phyloP scores from a whole-genome alignment of 1,140 invertebrate species.

The Ceratosolen solmsi region DNA sequence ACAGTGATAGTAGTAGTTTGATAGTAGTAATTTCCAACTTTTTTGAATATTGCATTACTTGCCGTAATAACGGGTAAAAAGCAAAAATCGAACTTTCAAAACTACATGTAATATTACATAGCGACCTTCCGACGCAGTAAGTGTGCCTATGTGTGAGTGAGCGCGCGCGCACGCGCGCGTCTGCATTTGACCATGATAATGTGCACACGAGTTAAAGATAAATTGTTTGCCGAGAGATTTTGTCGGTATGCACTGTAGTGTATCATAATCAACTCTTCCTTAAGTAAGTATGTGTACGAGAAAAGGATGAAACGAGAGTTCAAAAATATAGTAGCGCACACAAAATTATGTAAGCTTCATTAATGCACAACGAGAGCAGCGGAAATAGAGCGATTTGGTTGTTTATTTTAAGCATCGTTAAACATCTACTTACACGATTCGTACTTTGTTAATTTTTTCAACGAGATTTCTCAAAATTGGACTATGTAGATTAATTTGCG shows the following conservation, averaged over 20 bases:
- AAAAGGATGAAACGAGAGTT: neutral
- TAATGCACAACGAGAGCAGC: neutral
- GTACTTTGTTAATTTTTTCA: neutral
- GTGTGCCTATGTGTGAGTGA: too few species aligned
- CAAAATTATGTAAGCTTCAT: constrained; percentile 1
- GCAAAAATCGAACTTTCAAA: neutral
- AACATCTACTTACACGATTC: neutral
- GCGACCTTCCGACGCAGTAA: neutral
- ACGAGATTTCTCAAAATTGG: neutral
- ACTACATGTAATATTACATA: neutral
- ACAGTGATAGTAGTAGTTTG: too few species aligned
- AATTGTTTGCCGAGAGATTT: neutral
- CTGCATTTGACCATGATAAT: neutral
- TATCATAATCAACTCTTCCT: neutral
- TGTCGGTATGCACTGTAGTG: neutral
- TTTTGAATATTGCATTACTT: neutral
- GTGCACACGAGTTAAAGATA: neutral
- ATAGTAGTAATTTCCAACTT: too few species aligned
- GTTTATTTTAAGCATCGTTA: neutral
- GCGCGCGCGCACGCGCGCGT: too few species aligned
- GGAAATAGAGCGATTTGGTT: neutral
- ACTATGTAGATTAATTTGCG: neutral
- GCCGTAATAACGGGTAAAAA: neutral
- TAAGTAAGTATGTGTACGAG: neutral
- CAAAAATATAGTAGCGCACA: neutral